Evolutionary conservation across 2,888 invertebrate genomes (phyloP).

Genomic region (Chaetoderma sp.): DNA sequence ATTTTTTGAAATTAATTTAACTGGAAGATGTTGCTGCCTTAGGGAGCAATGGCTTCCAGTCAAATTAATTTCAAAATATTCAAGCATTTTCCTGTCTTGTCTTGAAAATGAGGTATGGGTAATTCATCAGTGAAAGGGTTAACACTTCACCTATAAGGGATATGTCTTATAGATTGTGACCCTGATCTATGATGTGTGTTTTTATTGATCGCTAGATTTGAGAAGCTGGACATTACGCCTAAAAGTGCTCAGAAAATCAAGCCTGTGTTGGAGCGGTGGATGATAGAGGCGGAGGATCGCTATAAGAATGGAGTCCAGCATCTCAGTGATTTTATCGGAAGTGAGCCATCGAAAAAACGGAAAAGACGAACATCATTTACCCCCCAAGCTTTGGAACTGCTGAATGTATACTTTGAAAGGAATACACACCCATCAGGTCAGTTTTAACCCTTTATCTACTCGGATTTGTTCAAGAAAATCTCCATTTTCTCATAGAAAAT

Average conservation of each 20-base stretch:
- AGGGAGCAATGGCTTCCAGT: too few relatives aligned
- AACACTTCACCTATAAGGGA: too few relatives aligned
- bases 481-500: too few relatives aligned
- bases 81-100: too few relatives aligned
- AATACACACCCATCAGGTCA: constrained; percentile 98
- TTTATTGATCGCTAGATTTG: constrained; percentile 77
- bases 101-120: too few relatives aligned
- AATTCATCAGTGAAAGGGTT: too few relatives aligned
- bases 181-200: not conserved
- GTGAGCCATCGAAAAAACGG: constrained; percentile 96
- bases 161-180: not conserved
- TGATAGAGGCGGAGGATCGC: constrained; percentile 99
- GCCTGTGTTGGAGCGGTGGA: constrained; percentile 98
- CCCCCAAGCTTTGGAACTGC: constrained; percentile 92
- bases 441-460: constrained; percentile 27
- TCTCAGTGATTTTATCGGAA: constrained; percentile 90
- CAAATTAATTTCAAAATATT: too few relatives aligned
- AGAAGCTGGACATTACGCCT: constrained; percentile 98
- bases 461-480: too few relatives aligned
- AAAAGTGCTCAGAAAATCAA: constrained; percentile 99
- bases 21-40: too few relatives aligned
- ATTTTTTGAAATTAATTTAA: too few relatives aligned
- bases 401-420: constrained; percentile 95
- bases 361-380: constrained; percentile 97
- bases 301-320: constrained; percentile 82